Evolutionary conservation across 2,797 vertebrate species (phyloP).

Genomic region (Hoplostethus mediterraneus): DNA sequence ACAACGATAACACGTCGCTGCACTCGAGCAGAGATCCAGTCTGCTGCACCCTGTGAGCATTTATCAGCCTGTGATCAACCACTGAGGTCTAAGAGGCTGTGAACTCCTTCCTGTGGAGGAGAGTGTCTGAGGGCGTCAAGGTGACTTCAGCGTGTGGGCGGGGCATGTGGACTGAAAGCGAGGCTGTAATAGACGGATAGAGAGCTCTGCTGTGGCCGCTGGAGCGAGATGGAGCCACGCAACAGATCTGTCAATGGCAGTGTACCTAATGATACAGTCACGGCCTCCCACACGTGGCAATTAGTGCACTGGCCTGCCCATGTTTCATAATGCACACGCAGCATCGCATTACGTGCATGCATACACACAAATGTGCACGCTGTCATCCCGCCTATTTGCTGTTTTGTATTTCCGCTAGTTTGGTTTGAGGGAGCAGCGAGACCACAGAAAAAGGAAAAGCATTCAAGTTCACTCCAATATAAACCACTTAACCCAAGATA

Average conservation of each 20-base stretch:
- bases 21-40: constrained; percentile 28
- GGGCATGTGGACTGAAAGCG: constrained; percentile 22
- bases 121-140: constrained; percentile 2
- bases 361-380: neutral
- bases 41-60: constrained; percentile 28
- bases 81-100: constrained; percentile 17
- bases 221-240: constrained; percentile 10
- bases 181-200: constrained; percentile 40
- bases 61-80: constrained; percentile 33
- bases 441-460: neutral
- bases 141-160: constrained; percentile 21
- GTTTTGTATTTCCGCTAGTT: neutral
- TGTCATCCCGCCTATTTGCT: constrained; percentile 3
- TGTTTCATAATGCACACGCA: constrained; percentile 23
- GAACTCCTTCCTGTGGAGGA: constrained; percentile 25
- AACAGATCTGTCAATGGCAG: constrained; percentile 58
- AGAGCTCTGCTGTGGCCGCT: constrained; percentile 44
- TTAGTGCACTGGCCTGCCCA: constrained; percentile 52
- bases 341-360: too few relatives aligned
- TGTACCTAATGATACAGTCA: constrained; percentile 56
- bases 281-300: constrained; percentile 62
- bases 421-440: constrained; percentile 3
- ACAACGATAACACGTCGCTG: neutral
- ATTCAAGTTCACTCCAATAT: neutral
- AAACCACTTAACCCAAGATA: neutral